phyloP scores from a whole-genome alignment of 2,888 invertebrate species.

The Lasius fuliginosus region DNA sequence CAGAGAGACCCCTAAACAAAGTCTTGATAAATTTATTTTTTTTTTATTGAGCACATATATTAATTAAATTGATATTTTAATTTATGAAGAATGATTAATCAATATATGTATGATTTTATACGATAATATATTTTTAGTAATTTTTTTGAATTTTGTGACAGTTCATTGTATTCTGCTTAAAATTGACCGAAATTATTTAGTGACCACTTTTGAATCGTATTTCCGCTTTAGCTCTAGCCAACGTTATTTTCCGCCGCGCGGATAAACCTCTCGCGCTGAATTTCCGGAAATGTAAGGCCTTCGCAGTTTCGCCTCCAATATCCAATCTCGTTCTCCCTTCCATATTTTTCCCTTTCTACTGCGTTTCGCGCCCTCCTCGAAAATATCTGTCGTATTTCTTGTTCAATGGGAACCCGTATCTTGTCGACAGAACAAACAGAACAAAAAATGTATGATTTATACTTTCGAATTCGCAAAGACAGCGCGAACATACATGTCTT shows the following conservation, averaged over 20 bases:
- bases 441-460: constrained; percentile 65
- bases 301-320: constrained; percentile 31
- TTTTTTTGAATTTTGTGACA: background rate
- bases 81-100: background rate
- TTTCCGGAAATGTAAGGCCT: constrained; percentile 48
- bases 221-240: constrained; percentile 8
- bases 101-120: background rate
- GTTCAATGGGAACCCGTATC: constrained; percentile 46
- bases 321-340: constrained; percentile 45
- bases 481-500: constrained; percentile 52
- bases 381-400: constrained; percentile 65
- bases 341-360: constrained; percentile 19
- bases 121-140: background rate
- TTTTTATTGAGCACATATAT: background rate
- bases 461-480: background rate
- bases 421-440: constrained; percentile 13
- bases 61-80: background rate
- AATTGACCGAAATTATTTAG: constrained; percentile 25
- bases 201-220: background rate
- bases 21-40: background rate
- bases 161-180: background rate
- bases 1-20: background rate
- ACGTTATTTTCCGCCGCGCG: background rate
- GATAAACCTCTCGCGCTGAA: constrained; percentile 35
- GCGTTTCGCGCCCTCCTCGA: constrained; percentile 4